Evolutionary conservation across 2,888 invertebrate genomes (phyloP).

Genomic region (Pyralis farinalis): DNA sequence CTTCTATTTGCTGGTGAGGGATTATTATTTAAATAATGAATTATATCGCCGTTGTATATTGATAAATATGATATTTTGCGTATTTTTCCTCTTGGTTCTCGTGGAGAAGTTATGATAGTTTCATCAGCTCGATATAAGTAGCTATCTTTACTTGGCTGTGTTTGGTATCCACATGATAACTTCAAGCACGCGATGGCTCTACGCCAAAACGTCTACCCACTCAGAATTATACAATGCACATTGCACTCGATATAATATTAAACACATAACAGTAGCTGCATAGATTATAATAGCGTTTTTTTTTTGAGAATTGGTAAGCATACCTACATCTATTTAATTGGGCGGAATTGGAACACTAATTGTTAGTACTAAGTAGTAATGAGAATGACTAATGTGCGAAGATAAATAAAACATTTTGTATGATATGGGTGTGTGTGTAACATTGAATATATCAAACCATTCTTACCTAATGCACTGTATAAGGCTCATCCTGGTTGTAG

Average conservation of each 20-base stretch:
- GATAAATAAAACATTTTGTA: no score
- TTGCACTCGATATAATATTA: constrained; percentile 9
- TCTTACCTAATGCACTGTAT: constrained; percentile 89
- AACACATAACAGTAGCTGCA: background rate
- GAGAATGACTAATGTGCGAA: no score
- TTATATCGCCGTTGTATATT: background rate
- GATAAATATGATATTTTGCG: constrained; percentile 5
- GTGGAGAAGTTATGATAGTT: background rate
- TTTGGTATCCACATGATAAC: constrained; percentile 19
- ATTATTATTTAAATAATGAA: constrained; percentile 23
- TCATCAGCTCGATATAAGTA: constrained; percentile 11
- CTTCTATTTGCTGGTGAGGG: constrained; percentile 33
- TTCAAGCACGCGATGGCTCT: constrained; percentile 32
- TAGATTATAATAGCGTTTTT: background rate
- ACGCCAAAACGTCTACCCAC: constrained; percentile 41
- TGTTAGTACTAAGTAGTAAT: no score
- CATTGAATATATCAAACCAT: no score
- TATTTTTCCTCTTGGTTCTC: constrained; percentile 11
- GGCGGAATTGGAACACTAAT: no score
- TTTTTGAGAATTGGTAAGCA: background rate
- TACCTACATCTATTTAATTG: no score
- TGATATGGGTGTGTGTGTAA: no score
- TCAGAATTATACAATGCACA: constrained; percentile 23
- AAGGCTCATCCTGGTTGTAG: constrained; percentile 83
- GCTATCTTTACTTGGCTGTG: constrained; percentile 13